phyloP scores from a whole-genome alignment of 2,888 invertebrate genomes.

The Scotopteryx bipunctaria region DNA sequence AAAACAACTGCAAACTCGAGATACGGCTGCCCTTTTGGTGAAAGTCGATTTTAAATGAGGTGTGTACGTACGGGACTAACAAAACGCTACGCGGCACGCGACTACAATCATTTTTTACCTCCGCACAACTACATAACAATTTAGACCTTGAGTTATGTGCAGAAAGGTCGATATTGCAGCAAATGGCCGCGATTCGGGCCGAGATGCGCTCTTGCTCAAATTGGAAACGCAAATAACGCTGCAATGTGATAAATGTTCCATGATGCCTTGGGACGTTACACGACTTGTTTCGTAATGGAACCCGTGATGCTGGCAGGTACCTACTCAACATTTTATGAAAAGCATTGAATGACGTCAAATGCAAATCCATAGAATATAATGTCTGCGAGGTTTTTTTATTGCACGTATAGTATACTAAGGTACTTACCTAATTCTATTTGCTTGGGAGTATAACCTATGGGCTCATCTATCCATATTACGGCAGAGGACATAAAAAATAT shows the following conservation, averaged over 20 bases:
- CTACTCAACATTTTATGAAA: background rate
- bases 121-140: constrained; percentile 40
- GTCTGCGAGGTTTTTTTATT: too few relatives aligned
- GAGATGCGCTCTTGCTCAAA: constrained; percentile 52
- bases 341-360: too few relatives aligned
- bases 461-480: too few relatives aligned
- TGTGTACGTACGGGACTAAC: constrained; percentile 60
- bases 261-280: constrained; percentile 40
- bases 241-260: constrained; percentile 54
- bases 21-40: constrained; percentile 69
- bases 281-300: constrained; percentile 32
- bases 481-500: too few relatives aligned
- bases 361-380: too few relatives aligned
- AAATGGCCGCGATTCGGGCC: constrained; percentile 37
- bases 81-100: constrained; percentile 57
- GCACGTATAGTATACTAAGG: too few relatives aligned
- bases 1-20: constrained; percentile 33
- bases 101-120: constrained; percentile 53
- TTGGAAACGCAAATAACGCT: constrained; percentile 56
- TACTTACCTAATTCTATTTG: too few relatives aligned
- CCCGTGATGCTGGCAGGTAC: background rate
- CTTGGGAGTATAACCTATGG: too few relatives aligned
- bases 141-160: constrained; percentile 43
- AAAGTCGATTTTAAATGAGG: constrained; percentile 73
- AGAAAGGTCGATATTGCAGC: constrained; percentile 46